These are phyloP conservation scores for Echinops telfairi DNA, from an alignment of 2,113 vertebrate genomes.

Conservation along the genomic window DNA sequence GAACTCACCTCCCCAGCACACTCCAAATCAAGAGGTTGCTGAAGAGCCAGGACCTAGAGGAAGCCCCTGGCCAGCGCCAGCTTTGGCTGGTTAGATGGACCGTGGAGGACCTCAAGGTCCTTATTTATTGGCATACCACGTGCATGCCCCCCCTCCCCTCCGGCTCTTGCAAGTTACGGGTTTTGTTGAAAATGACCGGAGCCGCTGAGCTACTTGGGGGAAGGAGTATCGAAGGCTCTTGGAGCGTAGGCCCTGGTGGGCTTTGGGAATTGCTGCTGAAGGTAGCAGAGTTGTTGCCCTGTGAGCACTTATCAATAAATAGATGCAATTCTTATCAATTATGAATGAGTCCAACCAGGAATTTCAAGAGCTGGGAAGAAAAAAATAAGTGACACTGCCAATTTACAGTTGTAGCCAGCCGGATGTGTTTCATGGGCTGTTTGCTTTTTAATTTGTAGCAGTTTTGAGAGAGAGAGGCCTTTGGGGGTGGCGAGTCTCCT, in stretches of 20 bases:
- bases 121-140: background rate
- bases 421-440: constrained; percentile 69
- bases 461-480: constrained; percentile 71
- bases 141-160: background rate
- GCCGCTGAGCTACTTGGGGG: constrained; percentile 67
- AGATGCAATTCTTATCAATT: constrained; percentile 81
- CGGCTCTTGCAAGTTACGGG: background rate
- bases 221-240: constrained; percentile 24
- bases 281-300: constrained; percentile 65
- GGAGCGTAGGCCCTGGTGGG: constrained; percentile 68
- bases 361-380: constrained; percentile 74
- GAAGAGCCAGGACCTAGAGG: background rate
- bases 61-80: background rate
- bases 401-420: constrained; percentile 79
- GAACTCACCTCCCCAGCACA: background rate
- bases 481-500: constrained; percentile 53
- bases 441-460: constrained; percentile 81
- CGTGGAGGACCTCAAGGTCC: background rate
- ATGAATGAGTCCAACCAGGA: constrained; percentile 77
- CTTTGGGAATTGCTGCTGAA: constrained; percentile 77
- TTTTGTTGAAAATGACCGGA: constrained; percentile 61
- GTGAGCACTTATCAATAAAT: constrained; percentile 71
- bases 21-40: constrained; percentile 47
- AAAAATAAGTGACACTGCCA: constrained; percentile 83
- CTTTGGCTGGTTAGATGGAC: background rate